Evolutionary conservation across 2,113 vertebrate species (phyloP), one percentile per base, ranked within the genome.

Genomic region (Sialia sialis): DNA sequence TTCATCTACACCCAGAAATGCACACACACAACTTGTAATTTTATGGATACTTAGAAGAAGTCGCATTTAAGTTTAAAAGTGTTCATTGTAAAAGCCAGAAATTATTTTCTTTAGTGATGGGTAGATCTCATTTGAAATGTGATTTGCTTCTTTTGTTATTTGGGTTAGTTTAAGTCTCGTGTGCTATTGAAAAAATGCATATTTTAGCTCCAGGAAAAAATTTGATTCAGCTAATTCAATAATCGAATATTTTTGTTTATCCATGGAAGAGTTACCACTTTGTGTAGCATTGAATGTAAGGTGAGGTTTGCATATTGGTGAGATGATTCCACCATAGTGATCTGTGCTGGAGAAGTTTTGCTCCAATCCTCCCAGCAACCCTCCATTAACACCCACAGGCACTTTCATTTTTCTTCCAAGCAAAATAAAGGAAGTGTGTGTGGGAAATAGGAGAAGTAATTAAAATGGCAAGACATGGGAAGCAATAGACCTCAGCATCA

Each of bases 381-480:
- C 16, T 49, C 48, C 84, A 29, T 85, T 83, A 91, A 89, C 32
- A 18, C 90, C 73, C 83, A 86, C 80, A 67, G 76, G 21, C 29
- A 64, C 83, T 68, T 63, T 9, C 7, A 66, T 74, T 90, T 73
- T 62, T 92, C 66, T 49, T 66, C 77, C n/a, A 62, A 82, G 69
- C 27, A 76, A 82, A 94, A 90, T 0, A 87, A n/a, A 41, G 69
- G 56, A 94, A 83, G 26, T 69, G 19, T 44, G 39, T 30, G 16
- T 34, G 29, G 72, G 6, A 70, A 93, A 84, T 14, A 9, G 4
- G 72, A 92, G 70, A 74, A 95, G 84, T 96, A 96, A 97, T 97
- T 97, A 97, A 96, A 95, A 94, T 32, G 55, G 84, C 69, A 96
- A 94, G 93, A 79, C 32, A 76, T n/a, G 84, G 58, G 80, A 93